Conservation (phyloP, 1,140 invertebrate genomes). For the Chironomus tepperi region DNA sequence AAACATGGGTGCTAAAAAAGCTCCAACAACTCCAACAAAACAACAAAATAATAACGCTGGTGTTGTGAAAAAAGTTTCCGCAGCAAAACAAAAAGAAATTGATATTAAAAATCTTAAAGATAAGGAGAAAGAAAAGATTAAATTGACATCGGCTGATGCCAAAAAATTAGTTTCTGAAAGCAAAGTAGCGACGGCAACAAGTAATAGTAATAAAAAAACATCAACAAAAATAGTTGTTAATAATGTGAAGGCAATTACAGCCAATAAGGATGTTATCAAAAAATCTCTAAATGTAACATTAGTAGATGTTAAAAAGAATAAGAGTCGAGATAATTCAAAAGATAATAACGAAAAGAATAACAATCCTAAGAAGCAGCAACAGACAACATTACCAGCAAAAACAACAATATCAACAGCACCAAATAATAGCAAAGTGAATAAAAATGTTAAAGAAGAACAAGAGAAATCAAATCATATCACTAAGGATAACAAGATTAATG, state of each 20-base stretch:
- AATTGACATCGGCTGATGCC: neutral
- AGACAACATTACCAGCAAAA: too few species aligned
- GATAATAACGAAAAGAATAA: neutral
- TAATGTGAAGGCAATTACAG: neutral
- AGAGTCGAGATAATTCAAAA: neutral
- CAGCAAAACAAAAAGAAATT: neutral
- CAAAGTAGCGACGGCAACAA: neutral
- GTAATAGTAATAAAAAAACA: neutral
- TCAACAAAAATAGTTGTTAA: neutral
- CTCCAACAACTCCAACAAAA: neutral
- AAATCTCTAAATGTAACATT: neutral
- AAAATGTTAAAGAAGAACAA: too few species aligned
- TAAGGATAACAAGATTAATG: too few species aligned
- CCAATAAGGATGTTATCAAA: neutral
- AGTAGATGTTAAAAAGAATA: neutral
- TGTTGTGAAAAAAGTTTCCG: neutral
- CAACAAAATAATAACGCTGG: neutral
- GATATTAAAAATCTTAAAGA: neutral
- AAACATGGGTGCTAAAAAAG: slow-evolving; percentile 8
- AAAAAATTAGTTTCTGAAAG: neutral
- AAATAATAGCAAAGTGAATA: too few species aligned
- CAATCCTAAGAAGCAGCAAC: neutral
- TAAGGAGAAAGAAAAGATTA: neutral
- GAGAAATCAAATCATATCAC: too few species aligned
- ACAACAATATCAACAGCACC: too few species aligned